Base-by-base conservation (phyloP, 2,113 vertebrate species). In the Xiphophorus couchianus region DNA sequence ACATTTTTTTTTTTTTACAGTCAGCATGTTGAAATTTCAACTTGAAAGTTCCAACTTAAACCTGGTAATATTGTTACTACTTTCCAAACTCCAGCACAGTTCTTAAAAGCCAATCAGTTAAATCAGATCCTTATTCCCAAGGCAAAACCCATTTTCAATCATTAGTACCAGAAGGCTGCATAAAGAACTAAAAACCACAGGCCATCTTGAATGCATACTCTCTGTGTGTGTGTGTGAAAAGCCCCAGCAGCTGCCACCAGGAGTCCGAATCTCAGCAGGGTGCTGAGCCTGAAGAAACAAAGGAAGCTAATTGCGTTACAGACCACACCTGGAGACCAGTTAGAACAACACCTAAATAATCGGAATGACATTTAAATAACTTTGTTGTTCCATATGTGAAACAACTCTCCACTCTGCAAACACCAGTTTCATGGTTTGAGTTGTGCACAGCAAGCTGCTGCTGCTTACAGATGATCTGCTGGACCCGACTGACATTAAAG, bases 311-410 rank as follows among this genome's bases (percentile, higher is more conserved):
- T 30, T 60, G 66, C 10, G 58, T 54, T 25, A 14, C 1, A 76
- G 91, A 92, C 90, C 87, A 91, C 90, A 91, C 87, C 33, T 12
- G 71, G 63, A 81, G 84, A 78, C 61, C 65, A 51, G 62, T 33
- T 11, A 33, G 54, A 60, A 35, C 70, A 74, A 63, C 13, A 77
- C 35, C 25, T 66, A 37, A 19, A 48, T 48, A 48, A 4, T 42
- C 14, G 13, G 39, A 42, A 42, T 42, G 3, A 42, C 48, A 51
- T 51, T 4, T 22, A 51, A 51, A 54, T 22, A 19, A 54, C 48
- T 58, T 58, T 61, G 62, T 35, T 66, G 67, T 17, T 31, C 71
- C 62, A 66, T 17, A 61, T 65, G 5, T n/a, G 74, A 28, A 15
- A 48, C 60, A 74, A 48, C 29, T 33, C 3, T 0, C 35, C 39